Percentiles rank a stretch among this genome's conserved stretches.
Evolutionary conservation across 2,797 vertebrate genomes (phyloP).

Genomic region (Cynopterus sphinx): DNA sequence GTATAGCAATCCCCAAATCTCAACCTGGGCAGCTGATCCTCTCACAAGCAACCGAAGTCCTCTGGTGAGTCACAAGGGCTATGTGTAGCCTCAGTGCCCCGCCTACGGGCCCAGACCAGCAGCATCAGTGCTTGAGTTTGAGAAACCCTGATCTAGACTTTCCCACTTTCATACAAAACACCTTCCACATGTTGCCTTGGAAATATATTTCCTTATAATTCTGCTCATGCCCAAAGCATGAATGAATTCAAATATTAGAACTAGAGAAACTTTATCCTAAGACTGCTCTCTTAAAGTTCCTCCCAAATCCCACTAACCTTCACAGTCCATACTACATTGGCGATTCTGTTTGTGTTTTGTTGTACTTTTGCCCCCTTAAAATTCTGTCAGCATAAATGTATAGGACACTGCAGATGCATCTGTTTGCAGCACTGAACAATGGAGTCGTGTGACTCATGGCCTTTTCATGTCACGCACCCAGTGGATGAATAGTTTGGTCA

Average conservation of each 20-base stretch:
- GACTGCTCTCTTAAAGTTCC: not conserved
- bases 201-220: not conserved
- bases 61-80: not conserved
- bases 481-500: not conserved
- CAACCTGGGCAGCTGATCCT: not conserved
- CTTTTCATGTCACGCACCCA: not conserved
- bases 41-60: not conserved
- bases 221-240: not conserved
- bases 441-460: not conserved
- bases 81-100: not conserved
- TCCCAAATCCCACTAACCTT: not conserved
- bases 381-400: not conserved
- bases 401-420: not conserved
- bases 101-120: not conserved
- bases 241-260: conserved; percentile 10
- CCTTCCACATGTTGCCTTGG: not conserved
- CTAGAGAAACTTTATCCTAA: not conserved
- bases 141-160: not conserved
- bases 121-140: not conserved
- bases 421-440: not conserved
- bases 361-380: not conserved
- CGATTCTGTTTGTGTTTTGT: not conserved
- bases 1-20: not conserved
- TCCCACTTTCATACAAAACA: not conserved
- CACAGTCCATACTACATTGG: not conserved